phyloP scores from a whole-genome alignment of 2,113 vertebrate species.

The Labeo catla region DNA sequence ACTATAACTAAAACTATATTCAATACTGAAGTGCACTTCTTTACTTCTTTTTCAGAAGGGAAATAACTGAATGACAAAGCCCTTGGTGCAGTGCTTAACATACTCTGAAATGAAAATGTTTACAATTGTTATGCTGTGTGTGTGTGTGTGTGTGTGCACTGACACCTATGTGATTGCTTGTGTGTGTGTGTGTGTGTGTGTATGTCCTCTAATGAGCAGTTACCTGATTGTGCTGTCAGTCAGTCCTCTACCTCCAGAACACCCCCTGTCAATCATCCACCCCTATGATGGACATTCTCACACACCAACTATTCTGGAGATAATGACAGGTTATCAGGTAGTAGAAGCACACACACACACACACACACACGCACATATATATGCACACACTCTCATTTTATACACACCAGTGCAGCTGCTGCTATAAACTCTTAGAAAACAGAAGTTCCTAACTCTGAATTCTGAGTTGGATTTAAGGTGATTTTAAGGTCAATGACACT shows the following conservation, averaged over 20 bases:
- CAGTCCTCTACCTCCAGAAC: not conserved
- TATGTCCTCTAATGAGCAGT: slow-evolving; percentile 42
- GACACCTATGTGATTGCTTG: not conserved
- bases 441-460: not conserved
- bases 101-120: no score
- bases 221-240: slow-evolving; percentile 52
- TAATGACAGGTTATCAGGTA: slow-evolving; percentile 54
- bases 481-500: not conserved
- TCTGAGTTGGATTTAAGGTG: not conserved
- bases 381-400: not conserved
- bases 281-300: slow-evolving; percentile 34
- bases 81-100: not conserved
- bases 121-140: no score
- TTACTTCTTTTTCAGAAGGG: not conserved
- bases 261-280: slow-evolving; percentile 48
- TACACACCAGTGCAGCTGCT: not conserved
- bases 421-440: not conserved
- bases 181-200: slow-evolving; percentile 35
- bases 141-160: not conserved
- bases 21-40: not conserved
- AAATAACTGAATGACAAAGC: not conserved
- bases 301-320: slow-evolving; percentile 36
- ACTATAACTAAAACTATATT: no score
- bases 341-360: slow-evolving; percentile 11
- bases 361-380: not conserved